Evolutionary conservation across 2,797 vertebrate genomes (phyloP).

Genomic region (Sebastes steindachneri): DNA sequence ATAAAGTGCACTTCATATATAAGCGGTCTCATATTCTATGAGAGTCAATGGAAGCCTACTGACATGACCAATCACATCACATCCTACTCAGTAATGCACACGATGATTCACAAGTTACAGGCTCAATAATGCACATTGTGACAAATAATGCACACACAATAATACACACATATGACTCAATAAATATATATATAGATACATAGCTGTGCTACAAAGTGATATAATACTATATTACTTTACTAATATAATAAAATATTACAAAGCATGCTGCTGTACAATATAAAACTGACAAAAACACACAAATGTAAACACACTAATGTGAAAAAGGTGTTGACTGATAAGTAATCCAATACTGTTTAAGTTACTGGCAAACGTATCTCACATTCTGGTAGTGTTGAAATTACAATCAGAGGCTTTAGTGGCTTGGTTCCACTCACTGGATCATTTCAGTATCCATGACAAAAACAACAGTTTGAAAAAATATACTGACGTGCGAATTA

Average conservation of each 20-base stretch:
- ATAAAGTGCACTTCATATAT: conserved; percentile 65
- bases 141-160: conserved; percentile 7
- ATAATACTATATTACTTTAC: background rate
- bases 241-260: background rate
- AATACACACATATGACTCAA: background rate
- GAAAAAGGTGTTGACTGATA: conserved; percentile 18
- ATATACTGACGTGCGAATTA: no score
- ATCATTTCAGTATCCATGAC: no score
- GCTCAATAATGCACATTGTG: conserved; percentile 32
- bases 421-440: background rate
- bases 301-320: conserved; percentile 28
- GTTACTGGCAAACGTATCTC: background rate
- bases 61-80: conserved; percentile 20
- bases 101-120: conserved; percentile 21
- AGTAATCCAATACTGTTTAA: background rate
- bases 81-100: conserved; percentile 32
- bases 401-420: conserved; percentile 23
- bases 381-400: conserved; percentile 25
- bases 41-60: conserved; percentile 10
- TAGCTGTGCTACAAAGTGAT: background rate
- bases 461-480: no score
- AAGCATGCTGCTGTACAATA: conserved; percentile 40
- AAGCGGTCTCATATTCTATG: conserved; percentile 32
- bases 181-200: background rate
- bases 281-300: conserved; percentile 26